Percentiles rank a stretch among this genome's conserved stretches.
Evolutionary conservation across 2,888 invertebrate species (phyloP).

Genomic region (Salpingus planirostris): DNA sequence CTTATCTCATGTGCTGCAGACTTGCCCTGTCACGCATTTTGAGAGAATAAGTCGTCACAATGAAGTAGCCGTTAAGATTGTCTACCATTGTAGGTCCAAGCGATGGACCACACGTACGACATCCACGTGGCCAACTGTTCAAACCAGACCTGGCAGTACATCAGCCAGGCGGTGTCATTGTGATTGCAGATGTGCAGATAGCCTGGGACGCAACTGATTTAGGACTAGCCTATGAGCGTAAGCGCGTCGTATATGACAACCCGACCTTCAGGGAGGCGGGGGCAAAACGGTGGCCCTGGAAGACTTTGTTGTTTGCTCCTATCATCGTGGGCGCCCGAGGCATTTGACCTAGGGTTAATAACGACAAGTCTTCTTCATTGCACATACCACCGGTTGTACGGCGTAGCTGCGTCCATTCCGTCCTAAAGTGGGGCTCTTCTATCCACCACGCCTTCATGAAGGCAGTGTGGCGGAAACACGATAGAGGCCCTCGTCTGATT

Average conservation of each 20-base stretch:
- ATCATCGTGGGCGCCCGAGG: constrained; percentile 22
- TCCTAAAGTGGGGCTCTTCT: constrained; percentile 14
- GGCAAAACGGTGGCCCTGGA: constrained; percentile 8
- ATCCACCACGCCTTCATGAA: constrained; percentile 12
- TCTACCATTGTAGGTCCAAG: constrained; percentile 3
- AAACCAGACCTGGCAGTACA: constrained; percentile 17
- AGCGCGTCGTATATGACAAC: constrained; percentile 15
- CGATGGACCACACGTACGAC: constrained; percentile 14
- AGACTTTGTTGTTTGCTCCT: constrained; percentile 9
- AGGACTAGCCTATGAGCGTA: constrained; percentile 8
- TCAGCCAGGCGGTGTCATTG: constrained; percentile 1
- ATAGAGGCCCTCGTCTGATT: not conserved
- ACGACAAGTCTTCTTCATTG: constrained; percentile 1
- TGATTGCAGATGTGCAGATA: constrained; percentile 6
- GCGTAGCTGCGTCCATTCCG: constrained; percentile 9
- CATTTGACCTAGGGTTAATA: constrained; percentile 19
- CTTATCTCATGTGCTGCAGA: constrained; percentile 21
- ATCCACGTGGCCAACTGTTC: constrained; percentile 11
- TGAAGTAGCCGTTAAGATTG: constrained; percentile 15
- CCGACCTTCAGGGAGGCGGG: constrained; percentile 16
- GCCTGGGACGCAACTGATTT: constrained; percentile 10
- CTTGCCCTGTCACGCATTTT: constrained; percentile 17
- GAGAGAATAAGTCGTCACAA: constrained; percentile 15
- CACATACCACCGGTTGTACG: constrained; percentile 7
- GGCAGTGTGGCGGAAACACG: constrained; percentile 7